Percentiles rank a stretch among this genome's conserved stretches.
phyloP scores from a whole-genome alignment of 2,888 invertebrate species.

The Catocala fraxini region DNA sequence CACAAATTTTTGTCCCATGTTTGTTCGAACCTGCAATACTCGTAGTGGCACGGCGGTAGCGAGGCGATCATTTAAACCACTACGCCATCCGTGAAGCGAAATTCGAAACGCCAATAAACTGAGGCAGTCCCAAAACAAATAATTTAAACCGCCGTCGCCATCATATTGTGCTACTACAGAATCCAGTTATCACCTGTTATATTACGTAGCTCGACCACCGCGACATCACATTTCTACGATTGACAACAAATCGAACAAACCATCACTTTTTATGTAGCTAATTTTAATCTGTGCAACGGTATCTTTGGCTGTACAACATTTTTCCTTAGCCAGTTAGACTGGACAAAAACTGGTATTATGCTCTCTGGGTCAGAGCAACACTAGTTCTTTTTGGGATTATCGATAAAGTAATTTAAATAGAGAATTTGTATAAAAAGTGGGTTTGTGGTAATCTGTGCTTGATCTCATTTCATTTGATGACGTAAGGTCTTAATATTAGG shows the following conservation, averaged over 20 bases:
- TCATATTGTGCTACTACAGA: background rate
- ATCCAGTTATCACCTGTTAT: background rate
- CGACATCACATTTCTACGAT: constrained; percentile 11
- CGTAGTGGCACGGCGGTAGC: too few species aligned
- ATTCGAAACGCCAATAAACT: too few species aligned
- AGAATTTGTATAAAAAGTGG: constrained; percentile 20
- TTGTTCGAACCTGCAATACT: too few species aligned
- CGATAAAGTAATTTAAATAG: constrained; percentile 5
- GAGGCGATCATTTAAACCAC: too few species aligned
- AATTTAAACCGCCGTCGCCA: background rate
- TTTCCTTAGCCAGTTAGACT: constrained; percentile 15
- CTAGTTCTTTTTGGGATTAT: constrained; percentile 11
- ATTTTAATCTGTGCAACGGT: constrained; percentile 45
- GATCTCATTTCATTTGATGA: constrained; percentile 1
- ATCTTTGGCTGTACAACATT: constrained; percentile 20
- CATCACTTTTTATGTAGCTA: constrained; percentile 26
- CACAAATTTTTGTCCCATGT: too few species aligned
- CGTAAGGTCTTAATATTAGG: constrained; percentile 1
- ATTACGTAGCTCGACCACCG: background rate
- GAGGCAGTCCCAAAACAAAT: too few species aligned
- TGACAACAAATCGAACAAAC: constrained; percentile 26
- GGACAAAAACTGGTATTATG: constrained; percentile 22
- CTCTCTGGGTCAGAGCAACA: constrained; percentile 31
- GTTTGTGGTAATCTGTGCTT: constrained; percentile 7
- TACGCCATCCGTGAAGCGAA: too few species aligned